Percentiles rank a stretch among this genome's conserved stretches.
Conservation (phyloP, 2,797 vertebrate genomes). For the Chaetodon trifasciatus region DNA sequence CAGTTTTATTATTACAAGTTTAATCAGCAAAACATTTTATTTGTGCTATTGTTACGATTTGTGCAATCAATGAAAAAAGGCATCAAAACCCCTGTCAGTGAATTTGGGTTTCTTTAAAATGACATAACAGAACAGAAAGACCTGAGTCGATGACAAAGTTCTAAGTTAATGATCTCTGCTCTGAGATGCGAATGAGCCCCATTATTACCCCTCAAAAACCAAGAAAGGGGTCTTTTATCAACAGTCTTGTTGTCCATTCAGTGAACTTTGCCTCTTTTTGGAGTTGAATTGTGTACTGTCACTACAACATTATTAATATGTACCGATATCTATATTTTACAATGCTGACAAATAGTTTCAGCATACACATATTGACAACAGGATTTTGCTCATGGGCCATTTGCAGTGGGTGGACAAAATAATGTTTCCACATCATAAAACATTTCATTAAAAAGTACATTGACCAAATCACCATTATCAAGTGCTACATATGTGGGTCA, state of each 20-base stretch:
- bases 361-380: conserved; percentile 17
- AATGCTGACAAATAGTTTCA: conserved; percentile 25
- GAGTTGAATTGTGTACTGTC: neutral
- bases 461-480: neutral
- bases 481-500: neutral
- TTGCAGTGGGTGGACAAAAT: conserved; percentile 25
- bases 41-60: conserved; percentile 2
- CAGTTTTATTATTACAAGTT: conserved; percentile 23
- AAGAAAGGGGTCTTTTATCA: neutral
- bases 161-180: neutral
- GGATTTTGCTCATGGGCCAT: conserved; percentile 17
- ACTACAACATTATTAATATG: conserved; percentile 9
- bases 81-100: neutral
- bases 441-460: neutral
- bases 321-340: conserved; percentile 13
- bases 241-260: neutral
- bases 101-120: conserved; percentile 2
- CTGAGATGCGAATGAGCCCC: neutral
- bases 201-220: neutral
- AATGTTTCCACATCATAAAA: neutral
- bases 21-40: conserved; percentile 17
- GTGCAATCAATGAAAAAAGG: conserved; percentile 3
- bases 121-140: neutral
- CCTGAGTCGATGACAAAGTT: neutral
- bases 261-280: neutral